Base-by-base conservation (phyloP, 92 coral and sea anemone genomes). In the Phenganax marumi region DNA sequence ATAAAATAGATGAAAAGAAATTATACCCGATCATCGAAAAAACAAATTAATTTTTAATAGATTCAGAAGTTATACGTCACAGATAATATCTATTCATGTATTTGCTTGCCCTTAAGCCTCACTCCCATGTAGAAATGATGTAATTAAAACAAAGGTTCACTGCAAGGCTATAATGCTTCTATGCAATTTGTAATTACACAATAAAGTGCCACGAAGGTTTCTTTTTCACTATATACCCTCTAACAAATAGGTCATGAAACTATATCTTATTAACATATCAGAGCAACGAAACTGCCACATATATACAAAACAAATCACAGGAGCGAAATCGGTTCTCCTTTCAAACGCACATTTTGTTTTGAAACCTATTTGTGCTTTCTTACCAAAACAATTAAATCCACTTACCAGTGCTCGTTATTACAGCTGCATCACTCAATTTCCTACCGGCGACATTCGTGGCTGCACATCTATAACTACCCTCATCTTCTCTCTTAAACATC, bases 401-500 rank as follows among this genome's bases (percentile, higher is more conserved):
- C 84, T 13, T 70, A 96, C 99, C 97, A 83, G 87, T 90, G 14
- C 93, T 90, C 57, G 86, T 85, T 0, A 96, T 75, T 49, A 51
- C 82, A 39, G 93, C 99, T 7, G 84, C 25, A 51, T 55, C 50
- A 62, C 97, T 92, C 54, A 86, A 81, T 81, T 62, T 87, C 58
- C 83, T 89, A 47, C 92, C 97, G 33, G 91, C 50, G 16, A 90
- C 89, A 70, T 91, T 91, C 16, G 87, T 80, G 39, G 99, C 97
- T 51, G 60, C 71, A 73, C 99, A 96, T 11, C 69, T 24, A 72
- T 96, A 96, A 13, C 86, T 63, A 47, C 99, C 99, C 33, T 77
- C 87, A 68, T 96, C 99, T 25, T 87, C 85, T 69, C 81, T 88
- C 21, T 86, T 75, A 82, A 89, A 90, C 25, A 52, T 76, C n/a